These are phyloP conservation scores for Phengaris alcon DNA, from an alignment of 2,888 invertebrate genomes.

Conservation along the genomic window DNA sequence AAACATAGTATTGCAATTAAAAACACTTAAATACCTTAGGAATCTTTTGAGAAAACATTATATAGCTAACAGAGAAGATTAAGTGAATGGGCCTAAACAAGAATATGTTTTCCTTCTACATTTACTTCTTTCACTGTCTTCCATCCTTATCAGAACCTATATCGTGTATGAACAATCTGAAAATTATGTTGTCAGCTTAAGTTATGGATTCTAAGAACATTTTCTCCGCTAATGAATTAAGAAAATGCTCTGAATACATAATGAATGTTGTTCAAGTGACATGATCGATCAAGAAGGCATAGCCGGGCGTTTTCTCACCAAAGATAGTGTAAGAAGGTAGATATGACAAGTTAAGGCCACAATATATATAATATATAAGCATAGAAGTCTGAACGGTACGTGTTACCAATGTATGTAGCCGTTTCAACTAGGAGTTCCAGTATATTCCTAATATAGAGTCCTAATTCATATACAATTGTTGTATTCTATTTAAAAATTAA, in stretches of 20 bases:
- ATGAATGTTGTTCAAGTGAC: background rate
- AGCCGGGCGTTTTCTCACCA: background rate
- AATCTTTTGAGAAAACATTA: background rate
- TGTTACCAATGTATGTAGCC: too few relatives aligned
- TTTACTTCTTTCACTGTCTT: background rate
- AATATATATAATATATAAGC: too few relatives aligned
- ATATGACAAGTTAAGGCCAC: background rate
- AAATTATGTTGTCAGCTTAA: slow-evolving; percentile 7
- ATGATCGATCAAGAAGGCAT: background rate
- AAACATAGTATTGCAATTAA: background rate
- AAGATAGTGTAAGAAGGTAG: background rate
- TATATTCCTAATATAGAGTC: too few relatives aligned
- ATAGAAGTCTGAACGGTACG: too few relatives aligned
- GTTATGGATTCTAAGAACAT: background rate
- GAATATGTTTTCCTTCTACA: background rate
- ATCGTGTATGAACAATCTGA: background rate
- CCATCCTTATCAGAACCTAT: background rate
- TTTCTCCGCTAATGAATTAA: slow-evolving; percentile 22
- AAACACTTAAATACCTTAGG: background rate
- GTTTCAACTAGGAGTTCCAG: too few relatives aligned
- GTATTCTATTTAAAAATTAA: too few relatives aligned
- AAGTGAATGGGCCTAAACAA: too few relatives aligned
- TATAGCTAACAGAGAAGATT: too few relatives aligned
- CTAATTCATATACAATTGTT: too few relatives aligned
- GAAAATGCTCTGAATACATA: slow-evolving; percentile 19